Percentiles rank a stretch among this genome's conserved stretches.
Evolutionary conservation across 2,888 invertebrate species (phyloP).

Genomic region (Hemistola chrysoprasaria): DNA sequence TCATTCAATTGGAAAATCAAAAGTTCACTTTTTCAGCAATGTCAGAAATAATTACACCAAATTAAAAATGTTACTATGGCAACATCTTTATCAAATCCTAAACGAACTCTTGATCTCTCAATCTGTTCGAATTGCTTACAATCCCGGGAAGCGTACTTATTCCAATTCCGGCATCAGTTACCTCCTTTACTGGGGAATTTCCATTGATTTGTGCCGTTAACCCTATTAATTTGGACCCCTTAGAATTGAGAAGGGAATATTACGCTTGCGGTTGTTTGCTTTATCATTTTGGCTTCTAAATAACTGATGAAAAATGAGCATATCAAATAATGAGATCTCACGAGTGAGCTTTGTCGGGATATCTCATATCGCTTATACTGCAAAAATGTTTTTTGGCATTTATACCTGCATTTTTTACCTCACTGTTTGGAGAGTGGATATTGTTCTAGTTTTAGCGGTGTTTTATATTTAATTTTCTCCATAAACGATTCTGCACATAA

Average conservation of each 20-base stretch:
- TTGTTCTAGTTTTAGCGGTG: too few relatives aligned
- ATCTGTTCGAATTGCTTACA: constrained; percentile 25
- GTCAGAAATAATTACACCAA: constrained; percentile 6
- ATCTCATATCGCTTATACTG: too few relatives aligned
- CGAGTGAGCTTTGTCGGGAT: neutral
- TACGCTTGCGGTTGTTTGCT: constrained; percentile 10
- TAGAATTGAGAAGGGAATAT: constrained; percentile 9
- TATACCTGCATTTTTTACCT: too few relatives aligned
- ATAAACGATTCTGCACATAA: constrained; percentile 4
- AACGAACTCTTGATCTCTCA: constrained; percentile 29
- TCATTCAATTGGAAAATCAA: too few relatives aligned
- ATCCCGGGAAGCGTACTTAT: constrained; percentile 25
- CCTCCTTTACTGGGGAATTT: constrained; percentile 18
- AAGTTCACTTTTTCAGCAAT: too few relatives aligned
- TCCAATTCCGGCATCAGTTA: constrained; percentile 22
- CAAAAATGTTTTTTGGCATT: too few relatives aligned
- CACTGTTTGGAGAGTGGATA: too few relatives aligned
- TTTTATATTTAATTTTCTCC: too few relatives aligned
- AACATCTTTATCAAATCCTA: constrained; percentile 20
- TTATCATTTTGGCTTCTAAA: constrained; percentile 7
- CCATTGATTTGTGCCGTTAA: constrained; percentile 21
- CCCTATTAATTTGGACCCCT: constrained; percentile 20
- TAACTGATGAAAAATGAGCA: constrained; percentile 9
- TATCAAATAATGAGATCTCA: constrained; percentile 9
- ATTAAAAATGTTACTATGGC: constrained; percentile 16